Evolutionary conservation across 2,113 vertebrate species (phyloP).

Genomic region (human): GRCh38 chr13:74899001-74899500

Average conservation of each 20-base stretch:
- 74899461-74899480: constrained; percentile 25
- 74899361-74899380: constrained; percentile 32
- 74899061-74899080: neutral
- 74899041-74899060: neutral
- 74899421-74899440: neutral
- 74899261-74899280: constrained; percentile 52
- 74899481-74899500: neutral
- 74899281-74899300: constrained; percentile 7
- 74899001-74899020: neutral
- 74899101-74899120: constrained; percentile 48
- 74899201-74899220: constrained; percentile 62
- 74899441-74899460: neutral
- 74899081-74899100: neutral
- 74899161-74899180: constrained; percentile 38
- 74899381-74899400: neutral
- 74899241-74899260: constrained; percentile 53
- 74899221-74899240: constrained; percentile 64
- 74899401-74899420: neutral
- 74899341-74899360: neutral
- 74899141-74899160: constrained; percentile 65
- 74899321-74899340: constrained; percentile 37
- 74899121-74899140: constrained; percentile 60
- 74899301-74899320: constrained; percentile 58
- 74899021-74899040: neutral
- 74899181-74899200: constrained; percentile 67